Conservation (phyloP, 2,888 invertebrate genomes). For the Eristalinus aeneus region DNA sequence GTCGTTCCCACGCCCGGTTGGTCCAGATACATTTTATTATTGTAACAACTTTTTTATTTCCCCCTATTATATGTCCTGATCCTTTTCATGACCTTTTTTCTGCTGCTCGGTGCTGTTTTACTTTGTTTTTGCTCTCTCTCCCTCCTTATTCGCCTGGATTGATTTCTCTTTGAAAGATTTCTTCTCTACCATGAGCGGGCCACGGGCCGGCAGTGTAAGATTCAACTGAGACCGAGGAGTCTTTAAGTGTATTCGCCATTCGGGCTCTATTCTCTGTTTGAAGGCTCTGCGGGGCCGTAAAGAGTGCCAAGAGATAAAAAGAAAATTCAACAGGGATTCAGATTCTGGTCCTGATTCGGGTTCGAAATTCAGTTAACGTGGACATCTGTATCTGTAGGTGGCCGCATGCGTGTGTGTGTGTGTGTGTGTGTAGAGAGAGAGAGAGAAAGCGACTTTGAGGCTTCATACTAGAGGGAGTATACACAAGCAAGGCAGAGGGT, state of each 20-base stretch:
- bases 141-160: slow-evolving; percentile 26
- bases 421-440: too few species aligned
- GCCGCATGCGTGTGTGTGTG: not conserved
- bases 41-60: slow-evolving; percentile 17
- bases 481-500: slow-evolving; percentile 1
- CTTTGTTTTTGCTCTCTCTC: not conserved
- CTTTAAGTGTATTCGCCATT: slow-evolving; percentile 9
- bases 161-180: slow-evolving; percentile 48
- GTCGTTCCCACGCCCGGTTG: not conserved
- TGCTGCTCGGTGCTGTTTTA: not conserved
- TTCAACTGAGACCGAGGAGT: slow-evolving; percentile 1
- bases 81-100: slow-evolving; percentile 6
- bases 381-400: slow-evolving; percentile 12
- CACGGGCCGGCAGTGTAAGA: slow-evolving; percentile 14
- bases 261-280: not conserved
- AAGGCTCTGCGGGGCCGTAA: not conserved
- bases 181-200: slow-evolving; percentile 30
- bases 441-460: too few species aligned
- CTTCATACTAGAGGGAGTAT: not conserved
- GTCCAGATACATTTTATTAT: slow-evolving; percentile 13
- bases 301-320: not conserved
- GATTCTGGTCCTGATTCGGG: slow-evolving; percentile 31
- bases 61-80: slow-evolving; percentile 7
- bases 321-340: slow-evolving; percentile 46
- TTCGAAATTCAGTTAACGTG: slow-evolving; percentile 36